These are phyloP conservation scores for Diabrotica undecimpunctata DNA, from an alignment of 1,140 invertebrate genomes.

Conservation along the genomic window DNA sequence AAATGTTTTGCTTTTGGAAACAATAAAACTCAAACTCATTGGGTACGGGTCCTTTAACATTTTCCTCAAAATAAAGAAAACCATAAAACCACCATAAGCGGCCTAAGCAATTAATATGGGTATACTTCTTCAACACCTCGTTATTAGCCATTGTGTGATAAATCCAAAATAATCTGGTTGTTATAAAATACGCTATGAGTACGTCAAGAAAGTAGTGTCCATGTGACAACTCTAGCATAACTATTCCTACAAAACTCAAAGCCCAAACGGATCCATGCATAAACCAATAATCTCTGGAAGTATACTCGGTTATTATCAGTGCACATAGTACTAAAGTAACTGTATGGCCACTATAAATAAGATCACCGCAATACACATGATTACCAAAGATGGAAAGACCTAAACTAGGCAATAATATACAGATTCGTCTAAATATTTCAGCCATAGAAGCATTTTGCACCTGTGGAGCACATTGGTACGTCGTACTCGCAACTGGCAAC, in stretches of 20 bases:
- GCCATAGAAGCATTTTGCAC: conserved; percentile 59
- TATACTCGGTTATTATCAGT: conserved; percentile 82
- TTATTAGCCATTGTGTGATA: conserved; percentile 85
- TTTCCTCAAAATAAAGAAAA: conserved; percentile 82
- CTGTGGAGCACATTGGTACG: conserved; percentile 82
- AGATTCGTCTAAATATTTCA: conserved; percentile 64
- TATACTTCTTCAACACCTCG: conserved; percentile 53
- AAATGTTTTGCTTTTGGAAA: no score
- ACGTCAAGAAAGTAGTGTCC: conserved; percentile 92
- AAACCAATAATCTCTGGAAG: conserved; percentile 68
- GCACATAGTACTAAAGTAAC: conserved; percentile 80
- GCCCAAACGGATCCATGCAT: conserved; percentile 72
- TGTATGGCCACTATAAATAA: conserved; percentile 88
- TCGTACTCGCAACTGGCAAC: conserved; percentile 74
- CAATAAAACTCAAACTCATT: conserved; percentile 69
- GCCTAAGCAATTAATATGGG: conserved; percentile 41
- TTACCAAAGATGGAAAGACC: conserved; percentile 85
- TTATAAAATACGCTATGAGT: conserved; percentile 85
- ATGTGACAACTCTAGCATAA: conserved; percentile 76
- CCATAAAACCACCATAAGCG: conserved; percentile 81
- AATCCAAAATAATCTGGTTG: conserved; percentile 85
- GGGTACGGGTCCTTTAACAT: conserved; percentile 73
- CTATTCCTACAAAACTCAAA: conserved; percentile 65
- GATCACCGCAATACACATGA: conserved; percentile 86
- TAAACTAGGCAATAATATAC: conserved; percentile 77